Conservation (phyloP, 2,888 invertebrate species). For the Synanthedon andrenaeformis region DNA sequence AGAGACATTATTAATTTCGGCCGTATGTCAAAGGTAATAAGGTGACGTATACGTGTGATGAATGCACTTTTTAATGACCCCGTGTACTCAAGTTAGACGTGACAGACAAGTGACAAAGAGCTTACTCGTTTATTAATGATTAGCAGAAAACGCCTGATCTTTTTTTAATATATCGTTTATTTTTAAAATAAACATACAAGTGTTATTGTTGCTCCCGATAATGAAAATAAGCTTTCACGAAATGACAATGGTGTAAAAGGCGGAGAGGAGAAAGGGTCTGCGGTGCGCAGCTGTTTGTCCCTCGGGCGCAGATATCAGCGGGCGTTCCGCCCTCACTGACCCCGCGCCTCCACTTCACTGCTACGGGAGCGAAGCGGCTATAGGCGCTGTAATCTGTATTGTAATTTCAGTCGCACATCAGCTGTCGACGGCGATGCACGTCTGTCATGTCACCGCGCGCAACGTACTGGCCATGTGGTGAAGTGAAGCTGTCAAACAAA, state of each 20-base stretch:
- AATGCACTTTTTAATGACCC: too few relatives aligned
- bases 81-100: too few relatives aligned
- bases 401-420: constrained; percentile 50
- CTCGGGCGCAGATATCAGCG: constrained; percentile 40
- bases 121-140: too few relatives aligned
- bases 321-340: constrained; percentile 56
- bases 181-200: too few relatives aligned
- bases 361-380: not conserved
- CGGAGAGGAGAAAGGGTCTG: constrained; percentile 49
- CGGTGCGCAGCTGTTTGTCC: constrained; percentile 63
- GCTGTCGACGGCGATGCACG: constrained; percentile 46
- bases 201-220: not conserved
- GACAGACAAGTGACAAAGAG: too few relatives aligned
- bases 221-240: not conserved
- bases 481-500: constrained; percentile 67
- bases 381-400: not conserved
- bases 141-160: too few relatives aligned
- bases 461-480: constrained; percentile 62
- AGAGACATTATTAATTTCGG: too few relatives aligned
- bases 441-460: constrained; percentile 37
- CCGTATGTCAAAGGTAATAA: too few relatives aligned
- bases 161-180: too few relatives aligned
- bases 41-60: too few relatives aligned
- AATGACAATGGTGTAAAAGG: constrained; percentile 17
- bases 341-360: constrained; percentile 30